Conservation (phyloP, 2,888 invertebrate genomes). For the Leptopilina syphax region DNA sequence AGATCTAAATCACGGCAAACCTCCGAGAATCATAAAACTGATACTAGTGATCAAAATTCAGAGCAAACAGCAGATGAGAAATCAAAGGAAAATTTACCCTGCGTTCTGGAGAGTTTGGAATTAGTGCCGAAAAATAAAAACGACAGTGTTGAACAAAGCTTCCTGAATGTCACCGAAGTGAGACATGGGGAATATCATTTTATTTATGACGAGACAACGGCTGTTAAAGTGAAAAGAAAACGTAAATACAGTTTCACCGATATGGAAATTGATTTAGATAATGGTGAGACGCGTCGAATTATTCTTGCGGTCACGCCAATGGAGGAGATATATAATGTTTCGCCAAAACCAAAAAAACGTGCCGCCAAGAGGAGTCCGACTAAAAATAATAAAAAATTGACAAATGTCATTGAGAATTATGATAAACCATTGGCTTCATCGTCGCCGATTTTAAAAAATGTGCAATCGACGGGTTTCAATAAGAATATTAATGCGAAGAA, state of each 20-base stretch:
- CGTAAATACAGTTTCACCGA: conserved; percentile 64
- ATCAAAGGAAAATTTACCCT: conserved; percentile 60
- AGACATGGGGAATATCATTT: conserved; percentile 53
- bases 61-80: conserved; percentile 34
- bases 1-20: conserved; percentile 62
- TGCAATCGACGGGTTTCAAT: conserved; percentile 44
- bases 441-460: conserved; percentile 61
- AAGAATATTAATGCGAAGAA: conserved; percentile 37
- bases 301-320: conserved; percentile 62
- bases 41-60: conserved; percentile 16
- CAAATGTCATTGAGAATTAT: conserved; percentile 33
- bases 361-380: conserved; percentile 18
- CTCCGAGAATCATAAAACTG: conserved; percentile 52
- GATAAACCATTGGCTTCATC: conserved; percentile 67
- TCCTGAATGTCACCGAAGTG: conserved; percentile 18
- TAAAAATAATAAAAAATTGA: conserved; percentile 45
- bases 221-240: conserved; percentile 60
- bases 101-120: conserved; percentile 69
- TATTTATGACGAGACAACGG: conserved; percentile 65
- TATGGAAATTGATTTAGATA: conserved; percentile 59
- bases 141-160: conserved; percentile 50
- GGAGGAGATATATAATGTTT: conserved; percentile 67
- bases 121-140: conserved; percentile 67
- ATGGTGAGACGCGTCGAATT: conserved; percentile 53
- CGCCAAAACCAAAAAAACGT: conserved; percentile 62